A percentile compares a stretch with the other conserved stretches of the same genome.
These are phyloP conservation scores for Pipistrellus pygmaeus DNA, from an alignment of 2,797 vertebrate genomes.

Conservation along the genomic window DNA sequence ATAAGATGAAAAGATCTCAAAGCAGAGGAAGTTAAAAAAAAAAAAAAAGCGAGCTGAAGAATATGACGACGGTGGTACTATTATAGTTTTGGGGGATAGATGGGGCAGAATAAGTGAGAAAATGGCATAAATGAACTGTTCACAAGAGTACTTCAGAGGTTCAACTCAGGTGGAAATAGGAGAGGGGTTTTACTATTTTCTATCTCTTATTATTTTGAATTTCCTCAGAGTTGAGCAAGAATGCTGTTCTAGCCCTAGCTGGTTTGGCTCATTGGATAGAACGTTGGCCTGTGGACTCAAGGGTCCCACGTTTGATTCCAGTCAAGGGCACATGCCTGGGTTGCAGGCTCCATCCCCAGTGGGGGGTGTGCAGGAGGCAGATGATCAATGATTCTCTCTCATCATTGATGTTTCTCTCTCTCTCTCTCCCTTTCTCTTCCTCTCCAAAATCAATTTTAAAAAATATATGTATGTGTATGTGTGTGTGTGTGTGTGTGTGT, in stretches of 20 bases:
- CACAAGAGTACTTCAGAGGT: background rate
- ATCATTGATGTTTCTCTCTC: too few relatives aligned
- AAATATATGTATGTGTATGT: too few relatives aligned
- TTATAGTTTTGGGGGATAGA: background rate
- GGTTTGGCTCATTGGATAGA: too few relatives aligned
- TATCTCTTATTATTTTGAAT: background rate
- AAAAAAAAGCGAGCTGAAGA: background rate
- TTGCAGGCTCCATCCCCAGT: too few relatives aligned
- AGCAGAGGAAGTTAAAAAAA: background rate
- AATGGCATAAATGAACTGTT: background rate
- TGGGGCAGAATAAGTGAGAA: background rate
- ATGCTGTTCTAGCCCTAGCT: background rate
- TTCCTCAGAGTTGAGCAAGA: slow-evolving; percentile 23
- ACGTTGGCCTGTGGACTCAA: too few relatives aligned
- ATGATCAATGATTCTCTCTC: too few relatives aligned
- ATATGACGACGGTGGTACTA: background rate
- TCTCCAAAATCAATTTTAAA: too few relatives aligned
- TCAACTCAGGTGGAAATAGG: background rate
- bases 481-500: too few relatives aligned
- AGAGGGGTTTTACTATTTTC: background rate
- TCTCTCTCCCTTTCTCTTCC: too few relatives aligned
- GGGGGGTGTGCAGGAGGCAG: too few relatives aligned
- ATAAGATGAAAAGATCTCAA: background rate
- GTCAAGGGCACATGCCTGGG: too few relatives aligned
- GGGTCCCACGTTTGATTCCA: too few relatives aligned